Conservation (phyloP, 2,797 vertebrate species). For the Zenarchopterus dispar region DNA sequence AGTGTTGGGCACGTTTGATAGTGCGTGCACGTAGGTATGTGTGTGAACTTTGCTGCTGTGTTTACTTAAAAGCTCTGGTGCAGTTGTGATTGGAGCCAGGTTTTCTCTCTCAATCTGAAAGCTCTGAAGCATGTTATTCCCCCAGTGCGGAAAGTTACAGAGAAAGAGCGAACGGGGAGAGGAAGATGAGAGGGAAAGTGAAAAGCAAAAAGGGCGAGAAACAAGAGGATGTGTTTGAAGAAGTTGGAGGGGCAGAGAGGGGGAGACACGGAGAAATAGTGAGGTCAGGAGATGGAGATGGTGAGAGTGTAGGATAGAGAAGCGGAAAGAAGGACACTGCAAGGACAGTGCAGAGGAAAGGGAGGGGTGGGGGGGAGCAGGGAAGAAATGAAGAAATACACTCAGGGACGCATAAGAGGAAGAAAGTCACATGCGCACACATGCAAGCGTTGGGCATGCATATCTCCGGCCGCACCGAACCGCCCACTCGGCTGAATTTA, state of each 20-base stretch:
- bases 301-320: constrained; percentile 58
- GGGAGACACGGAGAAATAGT: constrained; percentile 47
- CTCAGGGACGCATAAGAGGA: constrained; percentile 57
- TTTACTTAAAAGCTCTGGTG: constrained; percentile 69
- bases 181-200: constrained; percentile 12
- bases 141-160: constrained; percentile 65
- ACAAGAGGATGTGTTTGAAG: constrained; percentile 9
- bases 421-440: constrained; percentile 31
- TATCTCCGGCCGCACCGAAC: constrained; percentile 33
- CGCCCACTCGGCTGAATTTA: constrained; percentile 33
- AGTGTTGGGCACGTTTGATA: constrained; percentile 20
- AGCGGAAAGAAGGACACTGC: constrained; percentile 76
- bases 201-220: constrained; percentile 26
- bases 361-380: constrained; percentile 65
- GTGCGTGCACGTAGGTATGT: neutral
- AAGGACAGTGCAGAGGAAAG: constrained; percentile 80
- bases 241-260: constrained; percentile 5
- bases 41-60: constrained; percentile 30
- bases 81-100: constrained; percentile 59
- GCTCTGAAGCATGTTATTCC: constrained; percentile 74
- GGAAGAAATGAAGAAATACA: constrained; percentile 55
- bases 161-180: constrained; percentile 16
- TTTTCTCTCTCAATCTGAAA: constrained; percentile 63
- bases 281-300: constrained; percentile 67
- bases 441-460: constrained; percentile 9